phyloP scores from a whole-genome alignment of 1,140 invertebrate genomes.

The Liolophura sinensis region DNA sequence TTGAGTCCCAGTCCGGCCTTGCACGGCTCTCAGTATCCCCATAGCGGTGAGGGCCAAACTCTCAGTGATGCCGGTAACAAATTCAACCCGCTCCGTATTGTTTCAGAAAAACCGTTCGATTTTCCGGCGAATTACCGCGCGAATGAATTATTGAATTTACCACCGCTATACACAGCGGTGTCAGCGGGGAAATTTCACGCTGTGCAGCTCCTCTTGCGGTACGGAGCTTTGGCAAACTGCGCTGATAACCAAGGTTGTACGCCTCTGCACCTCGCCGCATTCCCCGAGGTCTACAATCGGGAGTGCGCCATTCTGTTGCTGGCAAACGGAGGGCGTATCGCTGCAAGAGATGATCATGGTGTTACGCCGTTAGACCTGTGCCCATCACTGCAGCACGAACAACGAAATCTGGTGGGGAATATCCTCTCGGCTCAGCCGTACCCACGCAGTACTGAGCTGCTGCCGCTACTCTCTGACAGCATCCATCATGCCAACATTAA shows the following conservation, averaged over 20 bases:
- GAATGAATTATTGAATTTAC: slow-evolving; percentile 62
- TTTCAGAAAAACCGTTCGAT: slow-evolving; percentile 16
- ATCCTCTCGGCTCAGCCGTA: slow-evolving; percentile 20
- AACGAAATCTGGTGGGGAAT: slow-evolving; percentile 56
- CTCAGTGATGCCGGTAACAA: too few species aligned
- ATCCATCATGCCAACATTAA: not conserved
- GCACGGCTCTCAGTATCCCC: too few species aligned
- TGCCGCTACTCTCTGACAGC: slow-evolving; percentile 10
- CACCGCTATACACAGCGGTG: slow-evolving; percentile 64
- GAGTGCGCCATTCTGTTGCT: slow-evolving; percentile 63
- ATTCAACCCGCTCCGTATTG: too few species aligned
- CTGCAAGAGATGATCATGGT: slow-evolving; percentile 57
- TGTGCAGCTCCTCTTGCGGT: slow-evolving; percentile 63
- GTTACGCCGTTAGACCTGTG: slow-evolving; percentile 52
- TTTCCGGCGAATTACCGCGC: slow-evolving; percentile 56
- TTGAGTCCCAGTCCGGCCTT: too few species aligned
- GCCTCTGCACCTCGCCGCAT: slow-evolving; percentile 64
- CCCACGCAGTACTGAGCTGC: slow-evolving; percentile 8
- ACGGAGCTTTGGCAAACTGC: slow-evolving; percentile 62
- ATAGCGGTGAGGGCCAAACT: too few species aligned
- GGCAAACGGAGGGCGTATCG: slow-evolving; percentile 62
- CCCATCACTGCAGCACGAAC: slow-evolving; percentile 58
- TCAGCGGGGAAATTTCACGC: slow-evolving; percentile 61
- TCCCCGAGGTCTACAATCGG: slow-evolving; percentile 61
- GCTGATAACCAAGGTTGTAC: slow-evolving; percentile 63